Conservation (phyloP, 2,797 vertebrate species). For the Pitangus sulphuratus region DNA sequence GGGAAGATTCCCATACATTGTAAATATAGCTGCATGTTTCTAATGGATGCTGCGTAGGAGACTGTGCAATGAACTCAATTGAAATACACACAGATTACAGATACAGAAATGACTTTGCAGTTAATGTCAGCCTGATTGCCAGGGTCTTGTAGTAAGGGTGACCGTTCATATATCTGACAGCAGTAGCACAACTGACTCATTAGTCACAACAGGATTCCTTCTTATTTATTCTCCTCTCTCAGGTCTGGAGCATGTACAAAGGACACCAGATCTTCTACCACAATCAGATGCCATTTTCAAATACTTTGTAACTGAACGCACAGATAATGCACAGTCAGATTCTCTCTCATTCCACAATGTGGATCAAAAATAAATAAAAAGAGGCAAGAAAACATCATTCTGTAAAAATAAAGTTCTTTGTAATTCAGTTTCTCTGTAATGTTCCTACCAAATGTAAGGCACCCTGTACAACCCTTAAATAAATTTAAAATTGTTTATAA, state of each 20-base stretch:
- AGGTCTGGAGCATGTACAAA: accelerated
- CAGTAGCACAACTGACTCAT: background rate
- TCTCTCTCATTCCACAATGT: background rate
- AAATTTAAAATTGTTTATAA: background rate
- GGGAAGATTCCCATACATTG: background rate
- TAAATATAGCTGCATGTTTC: background rate
- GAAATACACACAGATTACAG: background rate
- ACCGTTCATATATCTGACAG: background rate
- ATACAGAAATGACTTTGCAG: background rate
- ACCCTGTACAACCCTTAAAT: background rate
- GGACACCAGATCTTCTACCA: background rate
- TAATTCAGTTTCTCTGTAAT: background rate
- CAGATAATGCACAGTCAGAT: background rate
- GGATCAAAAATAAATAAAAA: background rate
- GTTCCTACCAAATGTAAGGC: background rate
- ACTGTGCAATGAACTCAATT: background rate
- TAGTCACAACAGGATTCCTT: background rate
- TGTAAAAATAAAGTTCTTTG: background rate
- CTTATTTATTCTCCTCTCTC: background rate
- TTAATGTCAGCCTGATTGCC: background rate
- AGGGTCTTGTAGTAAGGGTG: background rate
- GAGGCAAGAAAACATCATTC: background rate
- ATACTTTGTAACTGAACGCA: background rate
- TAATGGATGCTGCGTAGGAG: background rate
- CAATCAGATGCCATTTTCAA: background rate